phyloP scores from a whole-genome alignment of 2,888 invertebrate species.

The Chorisops tibialis region DNA sequence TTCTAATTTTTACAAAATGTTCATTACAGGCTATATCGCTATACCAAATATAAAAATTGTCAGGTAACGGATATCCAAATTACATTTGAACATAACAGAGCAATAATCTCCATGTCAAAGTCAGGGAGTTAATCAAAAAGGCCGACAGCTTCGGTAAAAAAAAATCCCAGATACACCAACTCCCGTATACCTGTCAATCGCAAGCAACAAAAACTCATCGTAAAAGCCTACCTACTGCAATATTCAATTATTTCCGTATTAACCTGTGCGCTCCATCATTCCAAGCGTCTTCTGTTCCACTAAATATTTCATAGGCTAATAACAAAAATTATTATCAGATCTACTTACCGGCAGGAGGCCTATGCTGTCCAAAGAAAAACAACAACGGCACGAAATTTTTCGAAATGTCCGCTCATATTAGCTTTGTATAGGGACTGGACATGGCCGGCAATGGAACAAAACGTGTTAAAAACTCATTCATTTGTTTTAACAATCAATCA shows the following conservation, averaged over 20 bases:
- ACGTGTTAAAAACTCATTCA: conserved; percentile 18
- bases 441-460: neutral
- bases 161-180: neutral
- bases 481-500: conserved; percentile 22
- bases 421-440: neutral
- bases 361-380: neutral
- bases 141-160: neutral
- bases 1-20: neutral
- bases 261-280: neutral
- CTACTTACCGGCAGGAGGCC: conserved; percentile 10
- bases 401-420: neutral
- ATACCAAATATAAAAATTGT: neutral
- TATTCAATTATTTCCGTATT: conserved; percentile 19
- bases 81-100: neutral
- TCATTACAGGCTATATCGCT: neutral
- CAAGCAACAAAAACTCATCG: neutral
- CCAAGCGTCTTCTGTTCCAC: neutral
- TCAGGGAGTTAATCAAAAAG: neutral
- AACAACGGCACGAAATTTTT: neutral
- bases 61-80: conserved; percentile 2
- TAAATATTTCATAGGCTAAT: neutral
- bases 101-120: neutral
- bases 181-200: neutral
- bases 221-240: neutral
- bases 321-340: conserved; percentile 16